These are phyloP conservation scores for Tenthredo amoena DNA, from an alignment of 2,888 invertebrate genomes.

Conservation along the genomic window DNA sequence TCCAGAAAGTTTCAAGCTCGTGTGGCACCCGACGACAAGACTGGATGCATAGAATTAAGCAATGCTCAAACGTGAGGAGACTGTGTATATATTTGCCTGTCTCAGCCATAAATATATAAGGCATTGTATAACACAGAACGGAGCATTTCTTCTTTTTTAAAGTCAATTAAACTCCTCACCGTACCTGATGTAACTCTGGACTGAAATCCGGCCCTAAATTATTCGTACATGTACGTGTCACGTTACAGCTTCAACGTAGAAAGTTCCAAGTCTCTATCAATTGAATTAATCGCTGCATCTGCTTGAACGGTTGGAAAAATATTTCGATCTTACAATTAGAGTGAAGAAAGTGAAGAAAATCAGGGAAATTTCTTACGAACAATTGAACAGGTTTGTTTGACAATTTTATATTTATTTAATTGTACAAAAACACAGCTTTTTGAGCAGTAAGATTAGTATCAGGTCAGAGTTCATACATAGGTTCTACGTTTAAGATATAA, in stretches of 20 bases:
- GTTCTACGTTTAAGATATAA: neutral
- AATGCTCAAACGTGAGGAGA: constrained; percentile 8
- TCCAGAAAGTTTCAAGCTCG: neutral
- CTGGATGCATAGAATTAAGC: neutral
- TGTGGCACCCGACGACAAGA: neutral
- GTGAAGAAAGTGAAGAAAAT: neutral
- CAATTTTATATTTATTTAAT: neutral
- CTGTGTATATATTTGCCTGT: neutral
- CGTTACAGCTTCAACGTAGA: neutral
- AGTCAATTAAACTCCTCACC: neutral
- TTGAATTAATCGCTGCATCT: neutral
- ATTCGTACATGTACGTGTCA: neutral
- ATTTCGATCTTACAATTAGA: neutral
- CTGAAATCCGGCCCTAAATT: neutral
- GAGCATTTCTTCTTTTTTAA: neutral
- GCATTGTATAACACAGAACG: neutral
- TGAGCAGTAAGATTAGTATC: neutral
- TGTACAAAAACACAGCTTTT: constrained; percentile 15
- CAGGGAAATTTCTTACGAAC: neutral
- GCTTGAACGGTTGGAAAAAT: neutral
- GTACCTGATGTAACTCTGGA: neutral
- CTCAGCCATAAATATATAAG: neutral
- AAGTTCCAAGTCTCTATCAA: neutral
- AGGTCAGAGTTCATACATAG: neutral
- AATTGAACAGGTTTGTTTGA: neutral